Base-by-base conservation (phyloP, 2,113 vertebrate genomes). In the Picathartes gymnocephalus region DNA sequence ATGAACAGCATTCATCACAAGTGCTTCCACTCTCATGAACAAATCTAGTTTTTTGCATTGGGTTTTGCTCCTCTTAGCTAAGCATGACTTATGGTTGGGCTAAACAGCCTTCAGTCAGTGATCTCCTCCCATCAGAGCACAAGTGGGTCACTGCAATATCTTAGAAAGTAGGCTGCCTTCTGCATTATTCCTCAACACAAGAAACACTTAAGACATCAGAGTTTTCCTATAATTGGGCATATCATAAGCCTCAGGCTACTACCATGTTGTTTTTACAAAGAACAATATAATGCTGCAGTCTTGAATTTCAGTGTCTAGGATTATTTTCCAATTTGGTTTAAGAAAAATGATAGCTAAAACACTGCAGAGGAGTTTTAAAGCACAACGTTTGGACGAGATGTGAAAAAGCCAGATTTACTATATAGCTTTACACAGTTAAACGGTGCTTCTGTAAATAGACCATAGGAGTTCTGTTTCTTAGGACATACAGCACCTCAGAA, bases 181-280 rank as follows among this genome's bases (percentile, higher is more conserved):
- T 90, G 76, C 40, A 76, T 81, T 90, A 73, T 71, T 92, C 64
- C 94, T 90, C 88, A 88, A 88, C 25, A 81, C 11, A 53, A 74
- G 68, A 45, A 70, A 66, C 42, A 37, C 80, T 84, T 62, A 44
- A 60, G 86, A 88, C 1, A 0, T 79, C 84, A 54, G 57, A 66
- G 15, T 60, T 65, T 47, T 77, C 42, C 47, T 60, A 28, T 61
- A 93, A 95, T 18, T 57, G 15, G 53, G 60, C 44, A 61, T 53
- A 85, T 39, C 51, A 86, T 56, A 83, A 92, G 88, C 90, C 95
- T 88, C 73, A 81, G 95, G 94, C 64, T 94, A 28, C 51, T 74
- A 42, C 79, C 64, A 90, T 0, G 0, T 35, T 78, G 37, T 68
- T 92, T 88, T 93, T 30, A 86, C 72, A 69, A 37, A 30, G 33